Conservation (phyloP, 2,797 vertebrate species). For the Miichthys miiuy region DNA sequence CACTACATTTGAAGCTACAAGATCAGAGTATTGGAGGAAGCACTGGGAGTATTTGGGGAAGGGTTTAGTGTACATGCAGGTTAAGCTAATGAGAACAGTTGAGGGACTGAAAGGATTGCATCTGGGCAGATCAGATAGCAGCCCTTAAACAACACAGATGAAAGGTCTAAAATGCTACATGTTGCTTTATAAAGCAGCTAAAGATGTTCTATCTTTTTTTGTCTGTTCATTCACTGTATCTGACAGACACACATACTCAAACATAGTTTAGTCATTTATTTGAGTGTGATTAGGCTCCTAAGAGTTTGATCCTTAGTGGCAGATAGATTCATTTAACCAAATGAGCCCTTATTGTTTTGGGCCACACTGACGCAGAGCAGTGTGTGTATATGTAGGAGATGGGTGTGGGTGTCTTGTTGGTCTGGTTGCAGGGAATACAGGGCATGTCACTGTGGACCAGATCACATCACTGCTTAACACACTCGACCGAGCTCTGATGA, state of each 20-base stretch:
- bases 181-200: constrained; percentile 8
- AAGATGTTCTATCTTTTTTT: constrained; percentile 5
- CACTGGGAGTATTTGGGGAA: not conserved
- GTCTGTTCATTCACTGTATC: constrained; percentile 8
- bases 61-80: constrained; percentile 30
- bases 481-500: constrained; percentile 47
- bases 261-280: constrained; percentile 66
- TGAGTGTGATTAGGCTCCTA: constrained; percentile 62
- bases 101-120: constrained; percentile 14
- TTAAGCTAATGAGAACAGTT: constrained; percentile 13
- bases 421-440: constrained; percentile 15
- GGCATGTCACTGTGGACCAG: constrained; percentile 42
- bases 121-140: constrained; percentile 8
- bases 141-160: not conserved
- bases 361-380: constrained; percentile 56
- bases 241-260: constrained; percentile 15
- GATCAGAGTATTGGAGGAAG: constrained; percentile 30
- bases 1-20: constrained; percentile 2
- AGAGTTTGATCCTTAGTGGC: constrained; percentile 65
- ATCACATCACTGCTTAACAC: constrained; percentile 54
- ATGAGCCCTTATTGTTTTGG: constrained; percentile 66
- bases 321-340: constrained; percentile 74
- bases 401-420: not conserved
- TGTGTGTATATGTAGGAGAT: constrained; percentile 35
- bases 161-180: constrained; percentile 12